A percentile compares a stretch with the other conserved stretches of the same genome.
Evolutionary conservation across 2,888 invertebrate genomes (phyloP).

Genomic region (Drepana falcataria): DNA sequence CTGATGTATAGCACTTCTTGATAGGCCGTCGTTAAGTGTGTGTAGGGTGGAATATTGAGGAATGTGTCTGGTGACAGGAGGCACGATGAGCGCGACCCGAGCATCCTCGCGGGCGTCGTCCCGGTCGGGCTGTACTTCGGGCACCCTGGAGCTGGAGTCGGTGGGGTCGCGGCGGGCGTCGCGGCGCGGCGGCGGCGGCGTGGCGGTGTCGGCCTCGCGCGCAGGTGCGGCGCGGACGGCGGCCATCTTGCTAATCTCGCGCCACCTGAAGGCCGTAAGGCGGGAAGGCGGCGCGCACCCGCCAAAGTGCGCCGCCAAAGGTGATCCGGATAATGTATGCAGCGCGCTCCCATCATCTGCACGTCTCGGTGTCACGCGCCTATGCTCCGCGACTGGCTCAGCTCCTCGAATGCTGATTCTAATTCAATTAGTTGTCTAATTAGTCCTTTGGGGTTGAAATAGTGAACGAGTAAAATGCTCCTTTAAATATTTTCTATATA

Average conservation of each 20-base stretch:
- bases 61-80: conserved; percentile 61
- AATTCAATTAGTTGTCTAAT: not conserved
- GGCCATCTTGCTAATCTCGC: conserved; percentile 96
- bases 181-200: conserved; percentile 81
- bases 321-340: conserved; percentile 78
- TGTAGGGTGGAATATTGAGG: too few species aligned
- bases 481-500: too few species aligned
- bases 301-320: conserved; percentile 78
- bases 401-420: conserved; percentile 20
- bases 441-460: not conserved
- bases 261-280: conserved; percentile 84
- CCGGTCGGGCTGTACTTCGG: conserved; percentile 72
- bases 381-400: conserved; percentile 24
- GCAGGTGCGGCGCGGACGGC: conserved; percentile 96
- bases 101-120: conserved; percentile 68
- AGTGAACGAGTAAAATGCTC: too few species aligned
- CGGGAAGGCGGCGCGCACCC: conserved; percentile 76
- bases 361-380: conserved; percentile 58
- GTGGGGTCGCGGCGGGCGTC: conserved; percentile 73
- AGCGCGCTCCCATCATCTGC: conserved; percentile 70
- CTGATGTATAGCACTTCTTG: too few species aligned
- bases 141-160: conserved; percentile 58
- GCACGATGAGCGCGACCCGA: conserved; percentile 76
- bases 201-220: conserved; percentile 88
- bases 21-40: too few species aligned